Evolutionary conservation across 2,113 vertebrate species (phyloP), one percentile per base, ranked within the genome.

Genomic region (Scophthalmus maximus): DNA sequence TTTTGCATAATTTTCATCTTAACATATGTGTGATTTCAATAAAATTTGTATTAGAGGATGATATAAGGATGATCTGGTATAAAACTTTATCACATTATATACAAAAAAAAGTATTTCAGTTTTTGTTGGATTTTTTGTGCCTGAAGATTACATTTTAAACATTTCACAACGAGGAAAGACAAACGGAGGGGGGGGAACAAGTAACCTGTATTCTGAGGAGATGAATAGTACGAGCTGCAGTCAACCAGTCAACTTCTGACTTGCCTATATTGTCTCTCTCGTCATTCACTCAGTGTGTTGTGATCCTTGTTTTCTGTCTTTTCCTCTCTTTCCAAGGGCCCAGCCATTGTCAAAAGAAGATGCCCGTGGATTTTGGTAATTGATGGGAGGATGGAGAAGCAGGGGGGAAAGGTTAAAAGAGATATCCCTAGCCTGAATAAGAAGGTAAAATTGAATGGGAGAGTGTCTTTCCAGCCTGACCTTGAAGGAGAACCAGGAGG

Each of bases 401-500:
- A 78, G 79, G 65, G 65, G 30, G 67, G 71, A 84, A 83, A 86
- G 82, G 83, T 86, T 82, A 93, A 88, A 89, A 91, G 78, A 90
- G 90, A 92, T 92, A 92, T 88, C 89, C 86, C 90, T 88, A 73
- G 59, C 58, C 42, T 89, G 87, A 91, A 92, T 90, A 73, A 87
- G 84, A 85, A 79, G 78, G 67, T 63, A 56, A 85, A 84, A 91
- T 82, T 92, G 87, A 86, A 83, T 90, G 86, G 73, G 50, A 86
- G 83, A 86, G 86, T 78, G 84, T 82, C 78, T 92, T 92, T 92
- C 69, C 78, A 80, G 76, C 29, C 44, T 91, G 86, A 93, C 91
- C 91, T 91, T 89, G 81, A 70, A 90, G 67, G 76, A 85, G 59
- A 84, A 89, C 87, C 78, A 83, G 78, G 73, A 89, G 83, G 68